Base-by-base conservation (phyloP, 2,888 invertebrate species). In the Drosophila borborema region DNA sequence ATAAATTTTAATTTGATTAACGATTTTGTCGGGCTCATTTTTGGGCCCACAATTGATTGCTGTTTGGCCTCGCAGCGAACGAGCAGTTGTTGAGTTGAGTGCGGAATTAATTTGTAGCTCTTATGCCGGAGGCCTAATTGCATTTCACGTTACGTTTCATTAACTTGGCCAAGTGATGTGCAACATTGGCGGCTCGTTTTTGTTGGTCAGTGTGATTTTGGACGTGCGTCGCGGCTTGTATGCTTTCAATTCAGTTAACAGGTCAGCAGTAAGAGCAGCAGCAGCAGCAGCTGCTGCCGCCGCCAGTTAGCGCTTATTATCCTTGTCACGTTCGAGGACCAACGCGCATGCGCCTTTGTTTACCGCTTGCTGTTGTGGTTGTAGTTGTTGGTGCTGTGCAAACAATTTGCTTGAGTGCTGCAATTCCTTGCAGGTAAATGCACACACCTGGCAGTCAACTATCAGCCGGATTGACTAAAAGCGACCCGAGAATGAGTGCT, bases 1-100 rank as follows among this genome's bases (percentile, higher is more conserved):
- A 81, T 86, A 85, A 77, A 85, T 89, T 87, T 80, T 75, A 78
- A 81, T 89, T 89, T 89, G 86, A 79, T 89, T 77, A 78, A 87
- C 86, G 89, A 72, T 86, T 83, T 73, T 71, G 48, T 49, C 48
- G 41, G 64, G 56, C 38, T 62, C 55, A 74, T 63, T 81, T 74
- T 72, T 64, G 70, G 66, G 48, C 58, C 64, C 54, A 61, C 67
- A 82, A 82, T 77, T 73, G 74, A 85, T 82, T 70, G 78, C 64
- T 55, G 65, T 43, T 36, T 46, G 56, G 31, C 45, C 20, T 28
- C 34, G 20, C 23, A 10, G 51, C 20, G 64, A 55, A 40, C 41
- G 36, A 67, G 61, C 64, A 45, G 53, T 40, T 23, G n/a, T 36
- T n/a, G n/a, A n/a, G n/a, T n/a, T n/a, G 40, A 64, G 28, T 55